These are phyloP conservation scores for Camarhynchus parvulus DNA, from an alignment of 2,113 vertebrate genomes.

Conservation along the genomic window DNA sequence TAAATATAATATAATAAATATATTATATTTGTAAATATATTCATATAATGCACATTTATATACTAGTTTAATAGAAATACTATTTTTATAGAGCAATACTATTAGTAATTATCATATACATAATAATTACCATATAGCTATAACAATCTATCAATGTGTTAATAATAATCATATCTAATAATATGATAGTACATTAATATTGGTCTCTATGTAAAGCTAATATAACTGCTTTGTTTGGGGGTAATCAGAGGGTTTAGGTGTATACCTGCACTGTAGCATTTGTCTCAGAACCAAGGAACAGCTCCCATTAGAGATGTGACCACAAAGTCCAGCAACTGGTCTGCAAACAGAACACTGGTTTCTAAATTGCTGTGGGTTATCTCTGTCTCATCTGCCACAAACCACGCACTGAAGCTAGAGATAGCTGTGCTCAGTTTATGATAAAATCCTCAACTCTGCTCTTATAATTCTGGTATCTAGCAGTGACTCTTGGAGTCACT, in stretches of 20 bases:
- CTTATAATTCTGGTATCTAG: accelerated
- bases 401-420: not conserved
- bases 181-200: not conserved
- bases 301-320: not conserved
- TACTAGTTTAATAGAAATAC: not conserved
- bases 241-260: not conserved
- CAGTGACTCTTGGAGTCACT: not conserved
- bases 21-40: not conserved
- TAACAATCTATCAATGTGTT: not conserved
- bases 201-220: not conserved
- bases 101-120: not conserved
- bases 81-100: not conserved
- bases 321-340: not conserved
- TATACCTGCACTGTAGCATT: accelerated
- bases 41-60: not conserved
- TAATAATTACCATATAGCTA: not conserved
- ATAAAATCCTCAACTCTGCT: not conserved
- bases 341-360: not conserved
- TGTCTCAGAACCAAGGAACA: not conserved
- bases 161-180: no score
- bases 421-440: not conserved
- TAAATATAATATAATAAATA: no score
- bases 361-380: not conserved
- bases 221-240: not conserved
- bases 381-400: not conserved